These are phyloP conservation scores for Pagetopsis macropterus DNA, from an alignment of 2,797 vertebrate genomes.

Conservation along the genomic window DNA sequence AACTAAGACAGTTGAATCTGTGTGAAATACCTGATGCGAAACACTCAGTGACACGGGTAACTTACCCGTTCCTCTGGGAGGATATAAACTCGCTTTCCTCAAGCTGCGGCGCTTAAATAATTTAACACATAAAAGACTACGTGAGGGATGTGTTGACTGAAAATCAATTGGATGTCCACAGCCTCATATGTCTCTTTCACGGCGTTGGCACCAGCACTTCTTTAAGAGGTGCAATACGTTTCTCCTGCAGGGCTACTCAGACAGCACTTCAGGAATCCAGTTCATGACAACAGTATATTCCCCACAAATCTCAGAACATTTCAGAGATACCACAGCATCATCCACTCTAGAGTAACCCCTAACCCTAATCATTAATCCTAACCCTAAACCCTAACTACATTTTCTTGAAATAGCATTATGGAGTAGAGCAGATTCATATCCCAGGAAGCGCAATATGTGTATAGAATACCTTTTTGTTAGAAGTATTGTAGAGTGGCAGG, in stretches of 20 bases:
- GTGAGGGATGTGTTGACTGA: conserved; percentile 79
- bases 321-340: conserved; percentile 23
- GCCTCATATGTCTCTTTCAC: conserved; percentile 72
- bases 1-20: conserved; percentile 57
- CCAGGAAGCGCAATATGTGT: no score
- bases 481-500: no score
- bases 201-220: conserved; percentile 64
- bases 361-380: no score
- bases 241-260: conserved; percentile 55
- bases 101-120: conserved; percentile 77
- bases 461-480: no score
- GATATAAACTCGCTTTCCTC: conserved; percentile 71
- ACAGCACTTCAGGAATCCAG: conserved; percentile 48
- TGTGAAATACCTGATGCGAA: conserved; percentile 59
- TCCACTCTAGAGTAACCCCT: not conserved
- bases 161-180: conserved; percentile 79
- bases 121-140: conserved; percentile 78
- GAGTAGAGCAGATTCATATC: no score
- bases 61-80: conserved; percentile 68
- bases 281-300: conserved; percentile 23
- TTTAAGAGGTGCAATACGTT: conserved; percentile 69
- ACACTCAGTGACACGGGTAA: conserved; percentile 65
- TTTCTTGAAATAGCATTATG: no score
- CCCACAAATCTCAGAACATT: conserved; percentile 10
- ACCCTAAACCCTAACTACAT: no score